Base-by-base conservation (phyloP, 2,113 vertebrate species). In the Apus apus region DNA sequence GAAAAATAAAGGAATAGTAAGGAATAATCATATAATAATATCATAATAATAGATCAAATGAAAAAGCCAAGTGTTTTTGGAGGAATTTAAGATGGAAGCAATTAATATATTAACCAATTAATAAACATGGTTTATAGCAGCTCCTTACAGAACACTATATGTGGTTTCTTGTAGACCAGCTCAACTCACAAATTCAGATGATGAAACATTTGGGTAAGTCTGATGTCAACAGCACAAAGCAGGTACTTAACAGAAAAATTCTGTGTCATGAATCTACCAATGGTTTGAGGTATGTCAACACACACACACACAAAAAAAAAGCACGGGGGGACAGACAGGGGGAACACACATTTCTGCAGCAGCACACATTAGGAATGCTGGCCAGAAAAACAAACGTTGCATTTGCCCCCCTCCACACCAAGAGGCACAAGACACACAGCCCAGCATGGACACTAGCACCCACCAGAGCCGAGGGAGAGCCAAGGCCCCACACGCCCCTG, bases 351-450 rank as follows among this genome's bases (percentile, higher is more conserved):
- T 4, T 18, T 2, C 50, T 7, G 36, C 2, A 16, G 58, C 16
- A 4, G 67, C n/a, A 11, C 6, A 1, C 46, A 7, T 1, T 1
- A 26, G 68, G 60, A 6, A 14, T 12, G 15, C n/a, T 0, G 34
- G 30, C 16, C 34, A 45, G 54, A 26, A 56, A 27, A 0, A 12
- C 29, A 30, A 21, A 14, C 4, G 46, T 48, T 48, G 46, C 46
- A 48, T 5, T 10, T 48, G 36, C 30, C 72, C 38, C 25, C 1
- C 5, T 19, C 18, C 51, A 30, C 18, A 18, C 54, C 29, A 18
- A 56, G 54, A 30, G 30, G 30, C 54, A 29, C 54, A 30, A 30
- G 30, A 56, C 54, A 29, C 54, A 30, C 46, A 21, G 46, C 18
- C 46, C 46, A 10, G 46, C 19, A 19, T 21, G 19, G 19, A 48